Evolutionary conservation across 2,888 invertebrate species (phyloP).

Genomic region (Melinaea menophilus): DNA sequence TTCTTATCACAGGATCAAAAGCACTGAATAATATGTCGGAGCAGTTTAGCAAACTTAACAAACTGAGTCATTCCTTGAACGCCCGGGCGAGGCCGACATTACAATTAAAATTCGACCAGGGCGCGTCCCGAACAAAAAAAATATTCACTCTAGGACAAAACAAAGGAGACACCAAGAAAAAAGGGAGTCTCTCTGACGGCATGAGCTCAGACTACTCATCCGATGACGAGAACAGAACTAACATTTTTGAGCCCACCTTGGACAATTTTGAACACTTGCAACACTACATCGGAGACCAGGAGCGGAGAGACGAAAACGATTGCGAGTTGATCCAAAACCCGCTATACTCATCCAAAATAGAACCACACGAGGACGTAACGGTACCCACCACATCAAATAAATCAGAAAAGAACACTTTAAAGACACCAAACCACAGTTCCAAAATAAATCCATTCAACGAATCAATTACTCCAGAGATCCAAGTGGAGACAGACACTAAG

Average conservation of each 20-base stretch:
- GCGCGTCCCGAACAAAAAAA: slow-evolving; percentile 63
- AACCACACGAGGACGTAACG: slow-evolving; percentile 73
- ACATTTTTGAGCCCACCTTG: slow-evolving; percentile 70
- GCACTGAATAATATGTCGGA: slow-evolving; percentile 91
- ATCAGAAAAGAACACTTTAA: slow-evolving; percentile 45
- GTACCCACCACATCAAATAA: slow-evolving; percentile 77
- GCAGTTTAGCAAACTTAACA: slow-evolving; percentile 90
- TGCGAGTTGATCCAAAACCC: slow-evolving; percentile 71
- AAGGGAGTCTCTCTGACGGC: slow-evolving; percentile 82
- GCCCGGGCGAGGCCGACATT: slow-evolving; percentile 74
- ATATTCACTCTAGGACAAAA: slow-evolving; percentile 74
- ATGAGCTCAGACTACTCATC: slow-evolving; percentile 76
- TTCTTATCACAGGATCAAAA: slow-evolving; percentile 82
- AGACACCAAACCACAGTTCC: slow-evolving; percentile 56
- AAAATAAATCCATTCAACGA: slow-evolving; percentile 66
- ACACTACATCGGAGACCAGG: slow-evolving; percentile 63
- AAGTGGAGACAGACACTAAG: slow-evolving; percentile 62
- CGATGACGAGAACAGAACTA: slow-evolving; percentile 73
- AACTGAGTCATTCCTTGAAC: slow-evolving; percentile 81
- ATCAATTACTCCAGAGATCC: slow-evolving; percentile 81
- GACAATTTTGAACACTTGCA: slow-evolving; percentile 73
- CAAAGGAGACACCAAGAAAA: slow-evolving; percentile 73
- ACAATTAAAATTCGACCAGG: slow-evolving; percentile 70
- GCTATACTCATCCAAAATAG: slow-evolving; percentile 70
- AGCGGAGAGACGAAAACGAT: slow-evolving; percentile 55